A percentile compares a stretch with the other conserved stretches of the same genome.
phyloP scores from a whole-genome alignment of 2,797 vertebrate species.

The Catostomus latipinnis region DNA sequence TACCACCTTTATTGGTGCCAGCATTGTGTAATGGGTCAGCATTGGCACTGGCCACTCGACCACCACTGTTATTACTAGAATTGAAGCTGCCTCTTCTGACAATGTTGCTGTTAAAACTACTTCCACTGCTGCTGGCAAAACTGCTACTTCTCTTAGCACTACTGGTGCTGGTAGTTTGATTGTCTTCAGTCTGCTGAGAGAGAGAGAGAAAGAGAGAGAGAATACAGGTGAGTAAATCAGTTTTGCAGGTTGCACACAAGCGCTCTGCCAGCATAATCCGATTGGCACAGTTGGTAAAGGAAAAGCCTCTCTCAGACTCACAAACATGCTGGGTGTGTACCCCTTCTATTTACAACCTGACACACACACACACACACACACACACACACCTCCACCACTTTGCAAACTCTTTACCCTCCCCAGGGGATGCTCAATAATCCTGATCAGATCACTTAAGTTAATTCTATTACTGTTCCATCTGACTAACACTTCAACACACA shows the following conservation, averaged over 20 bases:
- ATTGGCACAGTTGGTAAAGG: conserved; percentile 33
- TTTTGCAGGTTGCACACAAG: conserved; percentile 11
- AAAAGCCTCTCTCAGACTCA: conserved; percentile 30
- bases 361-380: background rate
- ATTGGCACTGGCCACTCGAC: conserved; percentile 10
- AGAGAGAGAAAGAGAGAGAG: conserved; percentile 7
- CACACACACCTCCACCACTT: background rate
- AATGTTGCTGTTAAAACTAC: conserved; percentile 11
- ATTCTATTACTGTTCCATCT: conserved; percentile 78
- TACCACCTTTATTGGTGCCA: conserved; percentile 8
- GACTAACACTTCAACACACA: conserved; percentile 58
- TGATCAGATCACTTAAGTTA: conserved; percentile 69
- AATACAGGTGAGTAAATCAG: conserved; percentile 29
- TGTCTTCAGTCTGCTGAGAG: conserved; percentile 41
- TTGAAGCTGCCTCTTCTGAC: conserved; percentile 21
- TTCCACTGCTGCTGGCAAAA: conserved; percentile 31
- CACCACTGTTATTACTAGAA: background rate
- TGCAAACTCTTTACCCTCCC: conserved; percentile 25
- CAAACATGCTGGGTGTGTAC: background rate
- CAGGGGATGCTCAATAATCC: conserved; percentile 70
- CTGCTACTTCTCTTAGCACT: conserved; percentile 2
- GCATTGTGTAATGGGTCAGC: background rate
- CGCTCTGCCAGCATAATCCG: conserved; percentile 29
- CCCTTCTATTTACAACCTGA: conserved; percentile 9
- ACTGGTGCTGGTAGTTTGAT: conserved; percentile 16